phyloP scores from a whole-genome alignment of 2,888 invertebrate genomes.

The Calameuta pallipes region DNA sequence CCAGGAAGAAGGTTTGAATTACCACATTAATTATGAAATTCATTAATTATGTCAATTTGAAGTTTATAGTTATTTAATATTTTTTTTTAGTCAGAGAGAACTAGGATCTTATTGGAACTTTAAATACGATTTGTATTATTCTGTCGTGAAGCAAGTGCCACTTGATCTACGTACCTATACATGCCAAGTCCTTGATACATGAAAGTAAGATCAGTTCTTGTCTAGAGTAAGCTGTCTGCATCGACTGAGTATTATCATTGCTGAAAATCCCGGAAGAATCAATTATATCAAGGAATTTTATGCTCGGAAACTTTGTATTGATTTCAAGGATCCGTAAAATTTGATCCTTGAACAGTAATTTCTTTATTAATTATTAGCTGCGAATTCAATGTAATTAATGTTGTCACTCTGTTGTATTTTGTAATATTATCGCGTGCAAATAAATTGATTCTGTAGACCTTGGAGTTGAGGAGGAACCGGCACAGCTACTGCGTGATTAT shows the following conservation, averaged over 20 bases:
- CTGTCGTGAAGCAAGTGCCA: slow-evolving; percentile 44
- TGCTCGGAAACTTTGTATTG: slow-evolving; percentile 24
- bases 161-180: slow-evolving; percentile 42
- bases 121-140: not conserved
- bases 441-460: not conserved
- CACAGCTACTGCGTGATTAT: not conserved
- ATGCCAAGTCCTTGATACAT: slow-evolving; percentile 54
- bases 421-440: not conserved
- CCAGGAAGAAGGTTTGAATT: not conserved
- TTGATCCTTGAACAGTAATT: not conserved
- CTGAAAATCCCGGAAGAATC: slow-evolving; percentile 19
- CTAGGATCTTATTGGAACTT: not conserved
- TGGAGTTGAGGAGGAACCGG: not conserved
- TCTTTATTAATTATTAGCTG: not conserved
- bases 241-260: slow-evolving; percentile 6
- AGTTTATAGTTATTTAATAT: not conserved
- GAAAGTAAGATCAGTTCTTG: slow-evolving; percentile 56
- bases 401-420: not conserved
- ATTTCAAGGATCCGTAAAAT: slow-evolving; percentile 11
- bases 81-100: not conserved
- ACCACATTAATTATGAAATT: too few species aligned
- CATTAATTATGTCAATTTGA: too few species aligned
- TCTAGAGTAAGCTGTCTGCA: slow-evolving; percentile 25
- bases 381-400: not conserved
- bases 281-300: slow-evolving; percentile 10